Base-by-base conservation (phyloP, 2,113 vertebrate species). In the Alligator sinensis region DNA sequence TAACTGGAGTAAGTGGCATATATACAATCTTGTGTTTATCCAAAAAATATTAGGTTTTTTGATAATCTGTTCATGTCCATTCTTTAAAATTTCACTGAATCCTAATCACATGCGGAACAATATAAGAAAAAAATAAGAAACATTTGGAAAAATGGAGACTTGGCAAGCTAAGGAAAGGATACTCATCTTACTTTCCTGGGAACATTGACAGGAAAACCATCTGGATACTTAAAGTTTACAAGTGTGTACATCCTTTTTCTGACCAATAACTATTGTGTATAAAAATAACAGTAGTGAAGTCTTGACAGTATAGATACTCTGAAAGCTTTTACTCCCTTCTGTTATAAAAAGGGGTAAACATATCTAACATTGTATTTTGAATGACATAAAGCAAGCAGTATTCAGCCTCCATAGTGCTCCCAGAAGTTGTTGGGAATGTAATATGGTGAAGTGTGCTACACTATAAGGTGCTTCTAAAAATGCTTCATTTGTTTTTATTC, bases 131-230 rank as follows among this genome's bases (percentile, higher is more conserved):
- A 24, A 75, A 83, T 83, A 13, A 68, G 81, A 83, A 83, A 83
- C 81, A 83, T 83, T 83, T 83, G 81, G 59, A 30, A 30, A 75
- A 47, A 38, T 59, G 27, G 70, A 74, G 55, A 60, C 58, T 34
- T 30, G 57, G 63, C 34, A 30, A 83, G 55, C 55, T 60, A 61
- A 47, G 80, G 47, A 64, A 64, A 61, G 47, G 38, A 47, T 82
- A 82, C 76, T 21, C 28, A 27, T 77, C 57, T 55, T 24, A 58
- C 57, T 57, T 55, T n/a, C 11, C 16, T 59, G 25, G 76, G 89
- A 89, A 68, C 81, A 85, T 80, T 88, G 66, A 70, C 79, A 92
- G 83, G 83, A 84, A 92, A 92, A 92, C 83, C 91, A 92, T 92
- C 86, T 92, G 91, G 91, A 34, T 86, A 84, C 84, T 88, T 92